Evolutionary conservation across 2,113 vertebrate species (phyloP), one percentile per base, ranked within the genome.

Genomic region (Shinisaurus crocodilurus): DNA sequence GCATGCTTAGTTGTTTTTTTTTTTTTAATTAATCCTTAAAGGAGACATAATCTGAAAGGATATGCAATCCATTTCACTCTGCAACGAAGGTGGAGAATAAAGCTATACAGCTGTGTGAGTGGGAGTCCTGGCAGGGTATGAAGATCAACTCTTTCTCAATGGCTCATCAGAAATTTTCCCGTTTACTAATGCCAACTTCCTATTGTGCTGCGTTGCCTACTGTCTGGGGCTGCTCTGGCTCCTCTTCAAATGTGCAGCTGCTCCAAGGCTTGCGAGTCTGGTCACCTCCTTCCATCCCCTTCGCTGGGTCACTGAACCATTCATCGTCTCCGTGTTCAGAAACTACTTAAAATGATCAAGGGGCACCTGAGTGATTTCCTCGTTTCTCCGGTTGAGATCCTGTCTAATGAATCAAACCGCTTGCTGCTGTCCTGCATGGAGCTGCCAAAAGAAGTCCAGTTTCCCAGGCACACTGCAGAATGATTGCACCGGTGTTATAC

Each of bases 301-400:
- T 79, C 91, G 89, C 72, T 65, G 57, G 65, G 60, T 63, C 82
- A 76, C 72, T 79, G 72, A 93, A 92, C 76, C 87, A 86, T 93
- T 85, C 69, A 8, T 87, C 70, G 4, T 91, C 72, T 45, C 48
- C 80, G 13, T 60, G 89, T 88, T 94, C 85, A 92, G 79, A 85
- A 89, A 50, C 9, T 27, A 5, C 89, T 89, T n/a, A 88, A 90
- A 94, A 69, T 87, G 29, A 80, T 45, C 67, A 89, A 77, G 85
- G 87, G 57, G 80, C 69, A 79, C 54, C 67, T 67, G 40, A 92
- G 87, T 76, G 40, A 74, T 90, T 86, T 94, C 80, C 80, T 92
- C 54, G 7, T 85, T 87, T 91, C 75, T 92, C 92, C 69, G 65
- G 43, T 74, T 72, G 77, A 90, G 34, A 65, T 86, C 76, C 40